phyloP scores from a whole-genome alignment of 1,140 invertebrate species.

The Aricia agestis region DNA sequence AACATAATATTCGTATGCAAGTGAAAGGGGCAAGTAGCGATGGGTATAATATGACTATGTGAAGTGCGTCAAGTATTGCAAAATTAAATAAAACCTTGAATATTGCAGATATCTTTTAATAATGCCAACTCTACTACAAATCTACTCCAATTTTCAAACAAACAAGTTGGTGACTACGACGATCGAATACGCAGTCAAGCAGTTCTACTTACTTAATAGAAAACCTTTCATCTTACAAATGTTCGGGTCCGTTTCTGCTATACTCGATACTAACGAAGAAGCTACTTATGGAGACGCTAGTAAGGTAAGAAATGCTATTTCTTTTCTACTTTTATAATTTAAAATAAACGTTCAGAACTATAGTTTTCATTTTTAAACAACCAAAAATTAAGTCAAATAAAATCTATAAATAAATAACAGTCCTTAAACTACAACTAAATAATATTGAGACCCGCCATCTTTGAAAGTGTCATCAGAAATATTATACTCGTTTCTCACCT shows the following conservation, averaged over 20 bases:
- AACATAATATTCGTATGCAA: too few relatives aligned
- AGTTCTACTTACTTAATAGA: slow-evolving; percentile 98
- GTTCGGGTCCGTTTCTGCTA: slow-evolving; percentile 98
- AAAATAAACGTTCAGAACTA: too few relatives aligned
- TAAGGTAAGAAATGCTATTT: slow-evolving; percentile 78
- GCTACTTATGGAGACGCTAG: slow-evolving; percentile 92
- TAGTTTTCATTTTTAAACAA: too few relatives aligned
- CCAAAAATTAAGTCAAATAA: too few relatives aligned
- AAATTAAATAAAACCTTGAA: neutral
- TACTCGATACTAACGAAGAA: slow-evolving; percentile 94
- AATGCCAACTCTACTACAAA: slow-evolving; percentile 96
- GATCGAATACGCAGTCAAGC: slow-evolving; percentile 98
- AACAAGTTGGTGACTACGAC: slow-evolving; percentile 96
- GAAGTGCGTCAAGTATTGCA: neutral
- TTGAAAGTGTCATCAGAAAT: too few relatives aligned
- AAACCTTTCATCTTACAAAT: slow-evolving; percentile 99
- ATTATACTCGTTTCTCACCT: too few relatives aligned
- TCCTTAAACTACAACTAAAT: too few relatives aligned
- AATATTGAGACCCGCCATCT: too few relatives aligned
- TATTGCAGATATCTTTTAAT: slow-evolving; percentile 92
- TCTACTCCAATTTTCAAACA: slow-evolving; percentile 98
- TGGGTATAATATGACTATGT: too few relatives aligned
- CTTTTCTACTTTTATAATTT: slow-evolving; percentile 78
- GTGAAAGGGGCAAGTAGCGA: too few relatives aligned
- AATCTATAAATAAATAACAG: too few relatives aligned